Evolutionary conservation across 2,113 vertebrate genomes (phyloP).

Genomic region (Hippocampus guttulatus): DNA sequence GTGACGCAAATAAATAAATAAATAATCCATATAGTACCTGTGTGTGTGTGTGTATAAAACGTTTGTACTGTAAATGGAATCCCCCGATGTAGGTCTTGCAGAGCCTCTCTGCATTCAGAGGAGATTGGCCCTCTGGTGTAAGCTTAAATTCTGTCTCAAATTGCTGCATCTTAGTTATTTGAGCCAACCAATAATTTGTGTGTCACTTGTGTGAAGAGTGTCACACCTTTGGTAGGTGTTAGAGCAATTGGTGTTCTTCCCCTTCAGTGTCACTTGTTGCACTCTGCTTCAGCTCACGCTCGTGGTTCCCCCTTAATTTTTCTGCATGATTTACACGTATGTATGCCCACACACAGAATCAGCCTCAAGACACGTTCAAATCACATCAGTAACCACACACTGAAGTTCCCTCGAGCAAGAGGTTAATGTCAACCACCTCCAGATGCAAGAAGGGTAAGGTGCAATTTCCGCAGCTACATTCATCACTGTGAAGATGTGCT

Average conservation of each 20-base stretch:
- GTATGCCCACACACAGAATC: conserved; percentile 16
- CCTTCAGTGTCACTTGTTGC: conserved; percentile 1
- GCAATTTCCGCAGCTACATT: conserved; percentile 7
- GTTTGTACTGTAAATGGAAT: too few relatives aligned
- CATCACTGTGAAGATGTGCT: conserved; percentile 13
- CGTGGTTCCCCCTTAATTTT: conserved; percentile 5
- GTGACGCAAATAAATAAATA: too few relatives aligned
- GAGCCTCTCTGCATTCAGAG: conserved; percentile 20
- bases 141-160: conserved; percentile 33
- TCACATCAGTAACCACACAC: conserved; percentile 7
- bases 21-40: too few relatives aligned
- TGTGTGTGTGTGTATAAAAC: too few relatives aligned
- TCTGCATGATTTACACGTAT: conserved; percentile 8
- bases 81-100: neutral
- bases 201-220: conserved; percentile 22
- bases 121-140: conserved; percentile 26
- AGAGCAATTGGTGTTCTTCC: neutral
- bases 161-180: conserved; percentile 38
- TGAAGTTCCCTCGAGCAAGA: conserved; percentile 15
- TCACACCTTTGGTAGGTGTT: conserved; percentile 30
- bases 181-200: conserved; percentile 38
- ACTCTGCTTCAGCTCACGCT: conserved; percentile 3
- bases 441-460: conserved; percentile 16
- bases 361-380: neutral
- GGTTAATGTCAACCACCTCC: conserved; percentile 2